Percentiles rank a stretch among this genome's conserved stretches.
phyloP scores from a whole-genome alignment of 2,797 vertebrate species.

The Potorous gilbertii region DNA sequence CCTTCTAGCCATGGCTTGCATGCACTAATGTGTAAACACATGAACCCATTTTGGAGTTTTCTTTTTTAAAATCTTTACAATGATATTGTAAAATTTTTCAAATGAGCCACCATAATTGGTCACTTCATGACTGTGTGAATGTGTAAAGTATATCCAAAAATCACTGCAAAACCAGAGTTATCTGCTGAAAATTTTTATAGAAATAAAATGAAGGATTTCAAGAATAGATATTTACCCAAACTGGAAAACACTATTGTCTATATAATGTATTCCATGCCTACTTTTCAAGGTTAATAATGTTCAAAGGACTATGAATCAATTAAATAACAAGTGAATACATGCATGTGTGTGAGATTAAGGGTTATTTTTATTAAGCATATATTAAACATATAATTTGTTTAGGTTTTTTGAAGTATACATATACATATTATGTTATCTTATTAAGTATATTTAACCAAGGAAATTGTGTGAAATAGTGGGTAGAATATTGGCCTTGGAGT shows the following conservation, averaged over 20 bases:
- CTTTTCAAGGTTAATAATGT: slow-evolving; percentile 11
- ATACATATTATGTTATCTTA: not conserved
- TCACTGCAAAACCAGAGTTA: slow-evolving; percentile 17
- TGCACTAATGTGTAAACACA: slow-evolving; percentile 41
- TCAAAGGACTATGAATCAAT: not conserved
- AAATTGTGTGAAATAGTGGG: not conserved
- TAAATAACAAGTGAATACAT: not conserved
- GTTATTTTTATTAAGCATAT: not conserved
- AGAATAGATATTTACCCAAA: slow-evolving; percentile 34
- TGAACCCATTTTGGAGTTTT: slow-evolving; percentile 69
- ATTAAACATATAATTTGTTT: not conserved
- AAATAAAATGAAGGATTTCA: slow-evolving; percentile 45
- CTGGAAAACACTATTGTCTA: slow-evolving; percentile 23
- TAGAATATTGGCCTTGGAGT: not conserved
- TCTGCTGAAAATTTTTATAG: not conserved
- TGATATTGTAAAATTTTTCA: slow-evolving; percentile 32
- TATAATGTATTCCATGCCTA: not conserved
- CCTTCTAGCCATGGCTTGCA: slow-evolving; percentile 65
- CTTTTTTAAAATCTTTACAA: slow-evolving; percentile 35
- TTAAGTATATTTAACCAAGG: not conserved
- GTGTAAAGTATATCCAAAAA: not conserved
- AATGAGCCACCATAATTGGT: slow-evolving; percentile 17
- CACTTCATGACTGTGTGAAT: not conserved
- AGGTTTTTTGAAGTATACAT: not conserved
- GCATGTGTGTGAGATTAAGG: not conserved